phyloP scores from a whole-genome alignment of 1,140 invertebrate species.

The Tribolium madens region DNA sequence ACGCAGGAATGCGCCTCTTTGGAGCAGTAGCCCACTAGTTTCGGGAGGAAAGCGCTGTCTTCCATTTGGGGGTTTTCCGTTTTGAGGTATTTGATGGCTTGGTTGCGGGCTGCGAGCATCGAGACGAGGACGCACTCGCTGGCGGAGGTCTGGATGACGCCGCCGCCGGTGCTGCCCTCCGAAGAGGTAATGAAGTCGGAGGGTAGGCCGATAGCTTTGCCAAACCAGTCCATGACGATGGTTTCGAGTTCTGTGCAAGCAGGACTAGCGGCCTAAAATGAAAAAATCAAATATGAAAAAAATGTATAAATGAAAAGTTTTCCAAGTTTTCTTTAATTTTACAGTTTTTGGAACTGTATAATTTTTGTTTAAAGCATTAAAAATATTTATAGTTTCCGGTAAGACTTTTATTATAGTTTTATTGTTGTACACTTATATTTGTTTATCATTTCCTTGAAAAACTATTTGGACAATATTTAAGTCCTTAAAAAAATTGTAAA shows the following conservation, averaged over 20 bases:
- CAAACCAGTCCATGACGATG: conserved; percentile 97
- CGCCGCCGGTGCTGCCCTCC: conserved; percentile 83
- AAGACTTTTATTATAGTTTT: no score
- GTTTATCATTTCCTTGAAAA: no score
- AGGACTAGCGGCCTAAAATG: conserved; percentile 87
- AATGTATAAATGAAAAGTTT: no score
- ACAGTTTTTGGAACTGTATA: no score
- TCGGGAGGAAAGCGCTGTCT: conserved; percentile 87
- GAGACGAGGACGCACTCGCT: conserved; percentile 93
- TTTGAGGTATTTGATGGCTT: conserved; percentile 84
- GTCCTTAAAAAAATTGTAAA: no score
- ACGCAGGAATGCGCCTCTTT: conserved; percentile 97
- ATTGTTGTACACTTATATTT: no score
- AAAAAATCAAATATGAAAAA: conserved; percentile 29
- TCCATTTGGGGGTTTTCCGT: conserved; percentile 76
- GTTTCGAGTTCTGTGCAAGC: conserved; percentile 98
- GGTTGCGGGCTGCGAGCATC: conserved; percentile 89
- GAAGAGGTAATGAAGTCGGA: conserved; percentile 85
- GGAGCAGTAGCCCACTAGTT: conserved; percentile 95
- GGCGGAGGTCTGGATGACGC: conserved; percentile 94
- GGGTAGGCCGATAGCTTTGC: conserved; percentile 92
- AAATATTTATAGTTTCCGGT: no score
- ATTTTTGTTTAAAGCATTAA: no score
- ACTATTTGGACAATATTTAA: no score
- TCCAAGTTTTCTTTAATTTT: no score